Evolutionary conservation across 2,113 vertebrate species (phyloP).

Genomic region (Neolamprologus tretocephalus): DNA sequence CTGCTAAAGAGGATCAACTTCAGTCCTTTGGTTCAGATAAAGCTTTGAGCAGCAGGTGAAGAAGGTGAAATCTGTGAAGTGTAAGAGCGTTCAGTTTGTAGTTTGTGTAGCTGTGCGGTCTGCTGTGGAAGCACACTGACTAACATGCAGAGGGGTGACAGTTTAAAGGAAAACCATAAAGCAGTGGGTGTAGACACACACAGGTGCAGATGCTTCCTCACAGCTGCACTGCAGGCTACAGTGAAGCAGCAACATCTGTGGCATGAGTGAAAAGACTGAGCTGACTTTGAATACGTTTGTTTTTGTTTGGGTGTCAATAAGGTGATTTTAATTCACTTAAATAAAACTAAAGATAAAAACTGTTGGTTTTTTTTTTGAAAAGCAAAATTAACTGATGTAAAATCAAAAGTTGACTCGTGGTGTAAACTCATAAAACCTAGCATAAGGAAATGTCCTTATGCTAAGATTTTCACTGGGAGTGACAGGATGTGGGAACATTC

Average conservation of each 20-base stretch:
- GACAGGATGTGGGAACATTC: neutral
- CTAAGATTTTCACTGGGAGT: neutral
- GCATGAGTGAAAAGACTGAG: neutral
- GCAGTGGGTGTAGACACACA: neutral
- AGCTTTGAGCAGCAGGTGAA: neutral
- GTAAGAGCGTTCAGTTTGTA: neutral
- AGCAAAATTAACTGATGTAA: neutral
- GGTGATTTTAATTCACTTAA: neutral
- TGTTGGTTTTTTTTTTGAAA: accelerated
- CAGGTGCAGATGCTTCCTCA: neutral
- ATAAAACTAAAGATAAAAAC: neutral
- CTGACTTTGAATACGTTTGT: neutral
- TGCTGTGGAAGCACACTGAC: neutral
- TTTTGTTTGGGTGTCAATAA: neutral
- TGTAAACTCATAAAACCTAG: neutral
- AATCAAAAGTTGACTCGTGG: neutral
- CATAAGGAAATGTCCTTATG: neutral
- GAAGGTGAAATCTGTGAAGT: neutral
- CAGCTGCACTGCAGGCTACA: neutral
- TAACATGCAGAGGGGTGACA: neutral
- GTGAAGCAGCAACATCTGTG: neutral
- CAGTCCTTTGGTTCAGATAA: neutral
- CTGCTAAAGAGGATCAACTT: neutral
- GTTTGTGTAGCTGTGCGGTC: neutral
- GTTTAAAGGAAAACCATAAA: neutral